Evolutionary conservation across 1,140 invertebrate genomes (phyloP), one percentile per base, ranked within the genome.

Genomic region (Episyrphus balteatus): DNA sequence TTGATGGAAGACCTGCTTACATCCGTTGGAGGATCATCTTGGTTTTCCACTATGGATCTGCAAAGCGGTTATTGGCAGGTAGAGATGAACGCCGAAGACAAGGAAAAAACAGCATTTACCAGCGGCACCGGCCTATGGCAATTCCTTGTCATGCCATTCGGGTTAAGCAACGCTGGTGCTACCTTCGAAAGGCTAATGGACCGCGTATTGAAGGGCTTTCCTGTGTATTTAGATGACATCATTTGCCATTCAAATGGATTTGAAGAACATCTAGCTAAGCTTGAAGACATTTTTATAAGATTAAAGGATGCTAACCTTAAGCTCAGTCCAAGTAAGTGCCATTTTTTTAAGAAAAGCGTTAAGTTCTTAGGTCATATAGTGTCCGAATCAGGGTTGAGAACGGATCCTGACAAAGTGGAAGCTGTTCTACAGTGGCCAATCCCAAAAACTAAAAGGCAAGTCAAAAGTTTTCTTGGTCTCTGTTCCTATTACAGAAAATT

Each of bases 1-100:
- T 54, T 63, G 6, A 73, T 79, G 6, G 67, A 72, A 3, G 44
- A 47, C 19, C 48, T 48, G 12, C 15, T 51, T 2, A 21, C 42
- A 12, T 49, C 34, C 2, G 31, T 46, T n/a, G 14, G 38, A 18
- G 48, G 44, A 6, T 11, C 21, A 3, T 9, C 13, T 6, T 48
- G 46, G 45, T 51, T 51, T 11, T 15, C 46, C 1, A 47, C 45
- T 5, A 42, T 51, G 31, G 43, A 34, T 9, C 19, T 51, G 11
- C 42, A 49, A 7, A 46, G 43, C 17, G 37, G 43, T 3, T 49
- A 49, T 42, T 51, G 30, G 30, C 42, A 51, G 15, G 21, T 49
- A 17, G 32, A 49, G 18, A 42, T 50, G 39, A 31, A 45, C 14
- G 15, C 11, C 2, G n/a, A 3, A 12, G 43, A 33, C 11, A 7